Evolutionary conservation across 2,888 invertebrate genomes (phyloP), one percentile per base, ranked within the genome.

Genomic region (Diogma glabrata): DNA sequence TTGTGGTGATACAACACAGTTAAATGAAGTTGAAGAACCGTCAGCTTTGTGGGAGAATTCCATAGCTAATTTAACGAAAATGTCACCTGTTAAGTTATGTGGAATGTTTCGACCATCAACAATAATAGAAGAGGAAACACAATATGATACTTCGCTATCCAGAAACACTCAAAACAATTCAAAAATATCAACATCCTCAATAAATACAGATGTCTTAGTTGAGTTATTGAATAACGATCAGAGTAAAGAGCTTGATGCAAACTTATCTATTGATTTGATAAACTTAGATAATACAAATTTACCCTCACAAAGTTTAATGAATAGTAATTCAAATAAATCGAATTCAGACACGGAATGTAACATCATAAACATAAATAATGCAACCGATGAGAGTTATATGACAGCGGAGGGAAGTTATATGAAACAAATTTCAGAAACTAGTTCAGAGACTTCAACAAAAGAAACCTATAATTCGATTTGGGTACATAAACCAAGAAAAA

Each of bases 31-130:
- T 14, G 68, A 69, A 52, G 63, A 61, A 3, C 69, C 69, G 0
- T 67, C 69, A 0, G 60, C 60, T 3, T 57, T 69, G 9, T 69
- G 69, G 69, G 68, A 69, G 24, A 64, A 55, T n/a, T 54, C 62
- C 40, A 61, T 63, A 3, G 43, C 64, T 9, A 53, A 50, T 8
- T 62, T 61, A 10, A 58, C 57, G 1, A 51, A 61, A 30, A 61
- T 62, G 3, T 69, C 69, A 2, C 69, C 69, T 0, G 62, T 67
- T 0, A 69, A 69, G 57, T 64, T 66, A 63, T 63, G 68, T 1
- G 68, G 67, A 0, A 53, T 67, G 3, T 16, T 67, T 48, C 62
- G 69, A 2, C 69, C 69, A 5, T 69, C 69, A 0, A 69, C 69
- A 20, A 69, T 69, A 26, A 52, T 69, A 16, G 69, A 69, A 52